Conservation (phyloP, 2,113 vertebrate species). For the Azemiops feae region DNA sequence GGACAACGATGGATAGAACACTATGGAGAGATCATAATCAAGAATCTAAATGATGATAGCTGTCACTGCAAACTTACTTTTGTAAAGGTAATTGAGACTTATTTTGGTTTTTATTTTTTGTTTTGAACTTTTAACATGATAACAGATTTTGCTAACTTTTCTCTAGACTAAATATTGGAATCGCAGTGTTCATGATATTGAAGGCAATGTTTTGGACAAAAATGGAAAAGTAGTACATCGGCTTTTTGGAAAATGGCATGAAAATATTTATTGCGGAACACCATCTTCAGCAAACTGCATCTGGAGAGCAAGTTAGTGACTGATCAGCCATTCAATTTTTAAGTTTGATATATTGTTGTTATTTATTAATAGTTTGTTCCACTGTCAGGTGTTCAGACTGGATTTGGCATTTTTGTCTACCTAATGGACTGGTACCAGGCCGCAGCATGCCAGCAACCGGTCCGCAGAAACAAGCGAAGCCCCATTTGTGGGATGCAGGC, state of each 20-base stretch:
- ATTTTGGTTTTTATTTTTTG: neutral
- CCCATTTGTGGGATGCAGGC: too few relatives aligned
- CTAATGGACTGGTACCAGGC: neutral
- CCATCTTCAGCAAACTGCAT: constrained; percentile 84
- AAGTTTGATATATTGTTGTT: neutral
- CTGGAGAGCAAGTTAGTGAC: constrained; percentile 91
- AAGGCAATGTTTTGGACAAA: constrained; percentile 84
- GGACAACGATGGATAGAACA: constrained; percentile 98
- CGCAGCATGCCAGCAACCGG: too few relatives aligned
- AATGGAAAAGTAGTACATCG: constrained; percentile 83
- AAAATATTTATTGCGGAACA: constrained; percentile 86
- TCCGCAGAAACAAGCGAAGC: too few relatives aligned
- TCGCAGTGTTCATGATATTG: constrained; percentile 89
- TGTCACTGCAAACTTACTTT: constrained; percentile 96
- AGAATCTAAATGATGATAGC: constrained; percentile 80
- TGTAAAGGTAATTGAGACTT: constrained; percentile 80
- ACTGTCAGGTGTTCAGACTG: neutral
- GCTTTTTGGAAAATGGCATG: constrained; percentile 96
- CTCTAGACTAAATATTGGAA: constrained; percentile 93
- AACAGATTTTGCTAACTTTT: constrained; percentile 15
- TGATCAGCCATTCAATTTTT: neutral
- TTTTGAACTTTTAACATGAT: neutral
- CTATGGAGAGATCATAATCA: constrained; percentile 94
- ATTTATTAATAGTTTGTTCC: neutral
- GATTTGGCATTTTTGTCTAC: neutral